Evolutionary conservation across 2,888 invertebrate species (phyloP), one percentile per base, ranked within the genome.

Genomic region (Phengaris arion): DNA sequence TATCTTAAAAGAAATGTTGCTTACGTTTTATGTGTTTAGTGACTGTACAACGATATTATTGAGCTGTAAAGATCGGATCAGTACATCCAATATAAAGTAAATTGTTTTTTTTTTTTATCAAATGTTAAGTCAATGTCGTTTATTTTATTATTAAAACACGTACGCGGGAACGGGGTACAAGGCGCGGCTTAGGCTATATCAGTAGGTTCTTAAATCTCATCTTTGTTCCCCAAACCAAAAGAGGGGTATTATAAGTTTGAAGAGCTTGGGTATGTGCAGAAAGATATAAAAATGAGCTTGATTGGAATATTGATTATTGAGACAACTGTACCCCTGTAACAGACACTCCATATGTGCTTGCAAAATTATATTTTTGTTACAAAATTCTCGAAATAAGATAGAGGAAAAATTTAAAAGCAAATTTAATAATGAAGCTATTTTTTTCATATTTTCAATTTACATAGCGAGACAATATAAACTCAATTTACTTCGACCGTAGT

Each of bases 381-480:
- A 10, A 64, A 64, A 64, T 64, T 35, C 12, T 22, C 22, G 12
- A 35, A 64, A 6, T 51, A 9, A 69, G 35, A 69, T n/a, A 4
- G 4, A 69, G 48, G 69, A 15, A 46, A 13, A 68, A 48, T 15
- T 51, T 10, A 69, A 69, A 15, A 69, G 3, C 51, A 69, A 69
- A 69, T 48, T 48, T 48, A 48, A 48, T 51, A 6, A 69, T 48
- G 35, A n/a, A 51, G 48, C 48, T 48, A 48, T 48, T 48, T 10
- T 48, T 48, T 15, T 48, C 51, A n/a, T 15, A 15, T 15, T 22
- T 22, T 0, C n/a, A 69, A 46, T 69, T 69, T 69, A 12, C 15
- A 51, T 70, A 64, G 8, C 51, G 9, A 22, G 13, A 74, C 64
- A 69, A 76, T 77, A 70, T 51, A 51, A 70, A 15, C 69, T n/a